phyloP scores from a whole-genome alignment of 2,113 vertebrate species.

The Carassius gibelio region DNA sequence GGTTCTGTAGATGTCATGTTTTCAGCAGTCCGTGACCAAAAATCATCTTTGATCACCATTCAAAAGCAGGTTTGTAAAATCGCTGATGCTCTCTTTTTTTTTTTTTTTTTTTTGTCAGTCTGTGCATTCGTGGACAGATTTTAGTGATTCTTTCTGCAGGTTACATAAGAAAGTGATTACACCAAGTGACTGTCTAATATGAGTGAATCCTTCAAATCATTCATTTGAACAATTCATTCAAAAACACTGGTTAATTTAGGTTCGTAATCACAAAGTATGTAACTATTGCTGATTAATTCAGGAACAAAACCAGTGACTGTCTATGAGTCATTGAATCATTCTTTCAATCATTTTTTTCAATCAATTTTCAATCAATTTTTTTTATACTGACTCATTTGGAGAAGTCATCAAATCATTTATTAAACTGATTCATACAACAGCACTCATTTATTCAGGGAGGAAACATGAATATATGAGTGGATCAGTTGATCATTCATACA shows the following conservation, averaged over 20 bases:
- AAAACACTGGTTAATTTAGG: neutral
- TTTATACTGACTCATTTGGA: neutral
- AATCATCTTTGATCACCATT: neutral
- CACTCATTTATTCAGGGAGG: neutral
- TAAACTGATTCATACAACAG: neutral
- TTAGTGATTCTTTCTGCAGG: neutral
- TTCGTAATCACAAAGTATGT: too few relatives aligned
- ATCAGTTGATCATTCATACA: neutral
- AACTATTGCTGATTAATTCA: neutral
- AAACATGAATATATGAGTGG: neutral
- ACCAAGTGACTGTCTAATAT: neutral
- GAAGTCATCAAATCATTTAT: neutral
- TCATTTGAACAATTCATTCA: neutral
- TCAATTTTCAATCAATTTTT: too few relatives aligned
- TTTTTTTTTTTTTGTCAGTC: neutral
- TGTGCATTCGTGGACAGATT: neutral
- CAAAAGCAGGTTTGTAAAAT: neutral
- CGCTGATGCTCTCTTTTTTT: neutral
- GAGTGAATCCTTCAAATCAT: neutral
- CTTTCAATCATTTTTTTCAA: too few relatives aligned
- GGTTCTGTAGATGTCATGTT: neutral
- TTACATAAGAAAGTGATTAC: neutral
- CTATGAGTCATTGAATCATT: neutral
- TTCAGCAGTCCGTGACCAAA: neutral
- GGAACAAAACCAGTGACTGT: neutral